Conservation (phyloP, 2,113 vertebrate species). For the Jacana jacana region DNA sequence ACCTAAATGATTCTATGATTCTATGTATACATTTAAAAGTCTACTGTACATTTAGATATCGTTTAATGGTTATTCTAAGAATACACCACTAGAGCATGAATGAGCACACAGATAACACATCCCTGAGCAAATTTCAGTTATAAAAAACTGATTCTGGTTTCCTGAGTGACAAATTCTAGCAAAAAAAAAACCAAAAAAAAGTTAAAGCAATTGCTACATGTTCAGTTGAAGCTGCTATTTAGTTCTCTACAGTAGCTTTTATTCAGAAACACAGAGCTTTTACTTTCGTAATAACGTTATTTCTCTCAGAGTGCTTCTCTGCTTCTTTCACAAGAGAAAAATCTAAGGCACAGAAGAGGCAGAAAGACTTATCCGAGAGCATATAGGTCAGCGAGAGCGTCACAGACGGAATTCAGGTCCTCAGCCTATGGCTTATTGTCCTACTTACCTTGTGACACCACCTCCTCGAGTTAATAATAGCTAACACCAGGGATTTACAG, state of each 20-base stretch:
- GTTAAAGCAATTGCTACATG: not conserved
- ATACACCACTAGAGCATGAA: not conserved
- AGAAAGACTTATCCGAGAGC: not conserved
- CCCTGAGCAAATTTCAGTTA: not conserved
- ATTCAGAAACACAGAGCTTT: not conserved
- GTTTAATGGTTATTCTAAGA: not conserved
- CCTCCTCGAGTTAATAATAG: conserved; percentile 59
- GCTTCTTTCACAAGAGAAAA: not conserved
- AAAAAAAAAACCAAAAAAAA: not conserved
- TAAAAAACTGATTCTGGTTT: not conserved
- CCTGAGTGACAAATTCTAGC: not conserved
- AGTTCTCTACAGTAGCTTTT: not conserved
- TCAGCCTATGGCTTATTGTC: not conserved
- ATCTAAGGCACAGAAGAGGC: not conserved
- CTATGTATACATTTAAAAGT: not conserved
- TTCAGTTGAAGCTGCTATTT: not conserved
- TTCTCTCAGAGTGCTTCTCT: not conserved
- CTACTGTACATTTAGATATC: not conserved
- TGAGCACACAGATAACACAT: not conserved
- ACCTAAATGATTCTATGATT: too few relatives aligned
- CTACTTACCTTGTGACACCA: conserved; percentile 29
- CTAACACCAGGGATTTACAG: conserved; percentile 53
- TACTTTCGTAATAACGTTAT: not conserved
- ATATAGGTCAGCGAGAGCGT: not conserved
- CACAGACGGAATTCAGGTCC: not conserved